Conservation (phyloP, 2,888 invertebrate species). For the Drosophila emarginata region DNA sequence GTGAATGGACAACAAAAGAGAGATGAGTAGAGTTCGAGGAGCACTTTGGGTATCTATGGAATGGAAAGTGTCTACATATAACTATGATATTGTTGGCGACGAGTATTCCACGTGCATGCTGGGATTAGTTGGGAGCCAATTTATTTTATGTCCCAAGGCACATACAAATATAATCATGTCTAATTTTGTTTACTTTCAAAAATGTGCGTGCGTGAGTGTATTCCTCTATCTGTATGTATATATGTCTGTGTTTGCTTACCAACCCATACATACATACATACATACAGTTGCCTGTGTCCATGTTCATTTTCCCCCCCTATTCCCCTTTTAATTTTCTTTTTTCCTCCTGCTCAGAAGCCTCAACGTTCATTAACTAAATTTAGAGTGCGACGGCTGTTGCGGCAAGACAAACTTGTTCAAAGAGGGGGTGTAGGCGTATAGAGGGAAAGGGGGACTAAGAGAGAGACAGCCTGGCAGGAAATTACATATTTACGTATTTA, state of each 20-base stretch:
- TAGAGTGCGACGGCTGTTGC: slow-evolving; percentile 70
- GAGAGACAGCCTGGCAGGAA: slow-evolving; percentile 48
- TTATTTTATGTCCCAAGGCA: slow-evolving; percentile 74
- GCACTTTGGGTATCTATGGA: not conserved
- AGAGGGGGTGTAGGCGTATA: slow-evolving; percentile 21
- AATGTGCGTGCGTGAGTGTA: slow-evolving; percentile 70
- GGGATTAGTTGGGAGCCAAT: slow-evolving; percentile 76
- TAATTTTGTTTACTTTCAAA: slow-evolving; percentile 78
- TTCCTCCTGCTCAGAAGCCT: slow-evolving; percentile 24
- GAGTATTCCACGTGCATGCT: slow-evolving; percentile 56
- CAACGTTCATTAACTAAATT: slow-evolving; percentile 75
- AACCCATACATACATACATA: slow-evolving; percentile 8
- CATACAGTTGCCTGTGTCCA: slow-evolving; percentile 6
- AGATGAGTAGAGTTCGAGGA: not conserved
- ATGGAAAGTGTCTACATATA: not conserved
- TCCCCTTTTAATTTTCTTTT: slow-evolving; percentile 3
- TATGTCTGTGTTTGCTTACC: slow-evolving; percentile 6
- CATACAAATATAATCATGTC: slow-evolving; percentile 78
- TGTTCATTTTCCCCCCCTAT: slow-evolving; percentile 25
- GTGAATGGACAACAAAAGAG: too few species aligned
- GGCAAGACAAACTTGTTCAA: slow-evolving; percentile 34
- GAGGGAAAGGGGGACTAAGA: not conserved
- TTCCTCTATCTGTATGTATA: slow-evolving; percentile 21
- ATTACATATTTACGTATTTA: slow-evolving; percentile 69
- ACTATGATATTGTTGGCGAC: not conserved